phyloP scores from a whole-genome alignment of 2,113 vertebrate genomes.

The Campylomormyrus tamandua region DNA sequence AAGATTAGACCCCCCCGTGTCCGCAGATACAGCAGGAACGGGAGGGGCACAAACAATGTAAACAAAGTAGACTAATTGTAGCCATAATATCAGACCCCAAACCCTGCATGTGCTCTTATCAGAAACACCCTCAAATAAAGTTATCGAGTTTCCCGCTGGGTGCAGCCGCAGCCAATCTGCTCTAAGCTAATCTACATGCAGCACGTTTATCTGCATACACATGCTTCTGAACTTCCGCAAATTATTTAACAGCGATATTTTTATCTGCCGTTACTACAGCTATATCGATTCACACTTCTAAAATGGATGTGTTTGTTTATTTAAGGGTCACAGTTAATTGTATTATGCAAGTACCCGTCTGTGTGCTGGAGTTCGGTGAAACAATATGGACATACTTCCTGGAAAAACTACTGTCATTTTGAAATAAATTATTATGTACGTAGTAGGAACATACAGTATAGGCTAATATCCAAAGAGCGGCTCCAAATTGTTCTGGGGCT shows the following conservation, averaged over 20 bases:
- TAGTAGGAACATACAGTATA: not conserved
- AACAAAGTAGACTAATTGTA: not conserved
- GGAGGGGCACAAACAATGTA: not conserved
- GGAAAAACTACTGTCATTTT: not conserved
- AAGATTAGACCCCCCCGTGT: not conserved
- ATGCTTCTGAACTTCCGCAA: not conserved
- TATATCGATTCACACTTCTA: not conserved
- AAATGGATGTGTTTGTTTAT: not conserved
- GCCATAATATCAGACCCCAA: not conserved
- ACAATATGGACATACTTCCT: not conserved
- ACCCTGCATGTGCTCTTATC: not conserved
- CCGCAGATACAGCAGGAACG: not conserved
- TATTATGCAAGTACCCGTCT: not conserved
- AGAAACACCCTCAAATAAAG: constrained; percentile 2
- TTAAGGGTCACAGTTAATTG: not conserved
- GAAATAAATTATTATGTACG: not conserved
- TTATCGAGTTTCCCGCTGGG: not conserved
- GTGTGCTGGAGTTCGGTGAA: not conserved
- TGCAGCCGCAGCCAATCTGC: not conserved
- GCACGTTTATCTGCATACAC: not conserved
- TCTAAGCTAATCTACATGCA: not conserved
- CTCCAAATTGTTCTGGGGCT: not conserved
- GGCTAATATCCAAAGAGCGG: not conserved
- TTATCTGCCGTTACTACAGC: not conserved
- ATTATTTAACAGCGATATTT: not conserved